Conservation (phyloP, 1,140 invertebrate genomes). For the Danaus melanippus region DNA sequence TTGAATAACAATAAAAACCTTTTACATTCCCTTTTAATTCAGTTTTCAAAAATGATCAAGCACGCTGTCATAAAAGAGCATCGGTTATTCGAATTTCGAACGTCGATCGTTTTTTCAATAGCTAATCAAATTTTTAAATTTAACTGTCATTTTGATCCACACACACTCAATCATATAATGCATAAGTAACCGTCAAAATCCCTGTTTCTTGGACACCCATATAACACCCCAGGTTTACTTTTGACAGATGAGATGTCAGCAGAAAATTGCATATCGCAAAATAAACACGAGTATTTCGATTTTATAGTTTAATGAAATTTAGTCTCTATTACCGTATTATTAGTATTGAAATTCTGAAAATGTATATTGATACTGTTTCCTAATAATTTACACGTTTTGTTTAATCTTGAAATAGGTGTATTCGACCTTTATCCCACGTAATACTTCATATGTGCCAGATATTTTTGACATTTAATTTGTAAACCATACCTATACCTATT, state of each 20-base stretch:
- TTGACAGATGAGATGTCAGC: conserved; percentile 51
- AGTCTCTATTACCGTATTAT: conserved; percentile 3
- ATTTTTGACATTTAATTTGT: no score
- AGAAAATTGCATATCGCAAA: conserved; percentile 47
- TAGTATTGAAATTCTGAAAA: conserved; percentile 13
- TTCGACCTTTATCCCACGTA: no score
- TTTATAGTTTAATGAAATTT: conserved; percentile 6
- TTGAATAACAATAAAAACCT: no score
- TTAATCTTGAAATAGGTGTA: no score
- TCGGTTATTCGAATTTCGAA: neutral
- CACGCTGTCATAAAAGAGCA: conserved; percentile 1
- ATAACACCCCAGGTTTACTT: conserved; percentile 38
- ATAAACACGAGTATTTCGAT: conserved; percentile 38
- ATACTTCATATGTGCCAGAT: no score
- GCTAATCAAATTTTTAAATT: conserved; percentile 20
- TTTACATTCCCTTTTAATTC: no score
- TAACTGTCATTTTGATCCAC: conserved; percentile 19
- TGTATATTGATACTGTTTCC: neutral
- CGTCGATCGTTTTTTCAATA: conserved; percentile 17
- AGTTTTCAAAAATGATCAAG: no score
- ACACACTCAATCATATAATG: conserved; percentile 22
- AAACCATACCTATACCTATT: no score
- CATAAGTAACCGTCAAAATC: conserved; percentile 27
- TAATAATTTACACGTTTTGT: neutral
- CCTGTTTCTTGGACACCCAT: conserved; percentile 28